These are phyloP conservation scores for Cataglyphis cursor DNA, from an alignment of 2,888 invertebrate species.

Conservation along the genomic window DNA sequence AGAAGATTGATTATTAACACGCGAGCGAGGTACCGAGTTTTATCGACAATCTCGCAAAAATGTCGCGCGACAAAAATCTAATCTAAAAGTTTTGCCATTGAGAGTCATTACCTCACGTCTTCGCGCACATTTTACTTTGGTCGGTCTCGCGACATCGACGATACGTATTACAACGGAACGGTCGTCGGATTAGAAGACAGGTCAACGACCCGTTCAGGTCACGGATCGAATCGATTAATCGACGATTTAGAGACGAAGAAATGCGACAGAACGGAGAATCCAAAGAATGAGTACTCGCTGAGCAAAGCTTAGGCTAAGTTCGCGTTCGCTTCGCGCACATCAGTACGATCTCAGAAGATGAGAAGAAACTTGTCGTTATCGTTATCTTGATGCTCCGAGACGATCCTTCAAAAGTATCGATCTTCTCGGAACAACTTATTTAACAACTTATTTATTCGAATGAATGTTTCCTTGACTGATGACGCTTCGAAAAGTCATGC, in stretches of 20 bases:
- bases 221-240: conserved; percentile 40
- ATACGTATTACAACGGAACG: background rate
- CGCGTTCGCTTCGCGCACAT: conserved; percentile 84
- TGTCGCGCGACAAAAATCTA: conserved; percentile 2
- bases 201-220: background rate
- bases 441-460: background rate
- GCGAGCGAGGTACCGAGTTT: background rate
- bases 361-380: conserved; percentile 18
- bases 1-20: conserved; percentile 19
- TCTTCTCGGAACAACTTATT: background rate
- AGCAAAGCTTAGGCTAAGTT: conserved; percentile 86
- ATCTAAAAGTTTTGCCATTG: conserved; percentile 24
- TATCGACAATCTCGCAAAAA: conserved; percentile 6
- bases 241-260: background rate
- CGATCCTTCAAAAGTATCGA: conserved; percentile 1
- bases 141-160: background rate
- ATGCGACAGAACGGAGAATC: conserved; percentile 72
- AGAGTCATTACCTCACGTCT: background rate
- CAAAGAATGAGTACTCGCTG: conserved; percentile 84
- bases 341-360: conserved; percentile 55
- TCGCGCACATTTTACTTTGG: background rate
- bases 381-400: background rate
- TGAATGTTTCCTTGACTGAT: background rate
- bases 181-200: background rate
- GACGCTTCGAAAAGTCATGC: conserved; percentile 30